Evolutionary conservation across 2,113 vertebrate species (phyloP).

Genomic region (Tragulus kanchil): DNA sequence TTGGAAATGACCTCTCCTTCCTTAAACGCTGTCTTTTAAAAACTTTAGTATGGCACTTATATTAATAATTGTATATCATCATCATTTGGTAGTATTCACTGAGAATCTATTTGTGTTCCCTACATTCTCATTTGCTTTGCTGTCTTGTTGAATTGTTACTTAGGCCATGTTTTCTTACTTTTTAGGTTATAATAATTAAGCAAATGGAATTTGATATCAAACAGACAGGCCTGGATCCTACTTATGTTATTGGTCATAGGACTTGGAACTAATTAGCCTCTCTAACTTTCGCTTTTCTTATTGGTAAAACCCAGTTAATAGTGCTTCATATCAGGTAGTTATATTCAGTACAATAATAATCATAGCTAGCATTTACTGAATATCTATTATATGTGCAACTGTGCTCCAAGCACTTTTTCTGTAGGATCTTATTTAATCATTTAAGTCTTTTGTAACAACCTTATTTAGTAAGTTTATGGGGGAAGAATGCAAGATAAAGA

Average conservation of each 20-base stretch:
- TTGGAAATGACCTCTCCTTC: not conserved
- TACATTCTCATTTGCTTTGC: not conserved
- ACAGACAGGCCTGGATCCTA: not conserved
- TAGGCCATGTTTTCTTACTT: not conserved
- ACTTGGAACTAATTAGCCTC: not conserved
- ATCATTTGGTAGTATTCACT: not conserved
- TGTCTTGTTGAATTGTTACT: not conserved
- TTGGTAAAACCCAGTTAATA: not conserved
- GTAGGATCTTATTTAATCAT: constrained; percentile 60
- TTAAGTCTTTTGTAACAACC: constrained; percentile 27
- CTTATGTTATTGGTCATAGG: not conserved
- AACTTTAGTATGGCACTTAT: not conserved
- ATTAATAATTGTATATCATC: not conserved
- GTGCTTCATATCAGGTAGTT: not conserved
- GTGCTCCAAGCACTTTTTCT: constrained; percentile 23
- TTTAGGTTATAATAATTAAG: not conserved
- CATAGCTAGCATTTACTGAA: constrained; percentile 12
- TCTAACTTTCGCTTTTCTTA: not conserved
- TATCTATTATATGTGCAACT: constrained; percentile 13
- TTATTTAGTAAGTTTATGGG: not conserved
- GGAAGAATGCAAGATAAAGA: not conserved
- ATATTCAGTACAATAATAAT: constrained; percentile 48
- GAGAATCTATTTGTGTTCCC: not conserved
- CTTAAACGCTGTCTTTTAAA: not conserved
- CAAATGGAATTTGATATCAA: not conserved